These are phyloP conservation scores for Phataginus tetradactyla DNA, from an alignment of 2,797 vertebrate genomes.

Conservation along the genomic window DNA sequence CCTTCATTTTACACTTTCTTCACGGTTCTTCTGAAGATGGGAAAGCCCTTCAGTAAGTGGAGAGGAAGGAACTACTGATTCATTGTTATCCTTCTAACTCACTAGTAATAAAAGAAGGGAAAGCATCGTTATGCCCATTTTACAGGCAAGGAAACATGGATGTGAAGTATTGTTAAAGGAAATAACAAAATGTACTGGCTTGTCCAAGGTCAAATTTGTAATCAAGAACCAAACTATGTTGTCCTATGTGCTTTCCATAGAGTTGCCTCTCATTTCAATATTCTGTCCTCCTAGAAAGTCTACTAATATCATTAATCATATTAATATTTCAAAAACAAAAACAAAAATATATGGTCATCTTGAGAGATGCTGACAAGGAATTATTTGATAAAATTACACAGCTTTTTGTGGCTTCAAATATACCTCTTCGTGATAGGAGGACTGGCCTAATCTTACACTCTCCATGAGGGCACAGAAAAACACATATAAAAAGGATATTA, in stretches of 20 bases:
- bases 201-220: neutral
- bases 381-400: neutral
- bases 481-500: slow-evolving; percentile 57
- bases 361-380: neutral
- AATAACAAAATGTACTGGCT: no score
- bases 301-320: neutral
- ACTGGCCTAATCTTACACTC: neutral
- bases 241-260: neutral
- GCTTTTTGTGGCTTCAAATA: neutral
- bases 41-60: neutral
- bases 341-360: neutral
- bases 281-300: neutral
- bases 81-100: neutral
- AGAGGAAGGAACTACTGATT: neutral
- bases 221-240: neutral
- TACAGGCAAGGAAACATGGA: neutral
- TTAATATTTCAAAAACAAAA: slow-evolving; percentile 50
- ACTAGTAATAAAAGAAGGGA: neutral
- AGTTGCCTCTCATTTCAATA: neutral
- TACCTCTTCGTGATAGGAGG: neutral
- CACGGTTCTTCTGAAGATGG: neutral
- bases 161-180: neutral
- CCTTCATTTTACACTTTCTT: neutral
- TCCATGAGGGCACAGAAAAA: slow-evolving; percentile 41
- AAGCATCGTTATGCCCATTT: no score